Conservation (phyloP, 2,113 vertebrate species). For the Aviceda subcristata region DNA sequence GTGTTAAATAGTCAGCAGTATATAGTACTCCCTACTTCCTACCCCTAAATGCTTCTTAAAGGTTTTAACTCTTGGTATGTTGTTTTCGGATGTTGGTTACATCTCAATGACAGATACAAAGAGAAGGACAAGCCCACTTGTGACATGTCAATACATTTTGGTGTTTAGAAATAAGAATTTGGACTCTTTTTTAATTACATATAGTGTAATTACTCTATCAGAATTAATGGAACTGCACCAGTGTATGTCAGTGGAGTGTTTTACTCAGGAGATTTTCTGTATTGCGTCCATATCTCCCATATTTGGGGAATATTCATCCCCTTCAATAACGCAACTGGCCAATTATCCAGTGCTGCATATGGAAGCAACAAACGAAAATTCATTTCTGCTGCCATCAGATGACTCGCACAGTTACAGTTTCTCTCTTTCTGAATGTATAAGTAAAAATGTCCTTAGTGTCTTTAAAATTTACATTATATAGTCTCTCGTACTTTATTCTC, state of each 20-base stretch:
- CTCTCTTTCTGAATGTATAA: neutral
- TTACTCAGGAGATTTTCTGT: neutral
- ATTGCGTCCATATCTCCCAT: neutral
- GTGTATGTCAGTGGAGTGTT: neutral
- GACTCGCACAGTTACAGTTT: neutral
- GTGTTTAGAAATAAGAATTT: neutral
- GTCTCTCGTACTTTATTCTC: neutral
- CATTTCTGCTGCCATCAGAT: neutral
- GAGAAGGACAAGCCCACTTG: neutral
- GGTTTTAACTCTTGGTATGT: neutral
- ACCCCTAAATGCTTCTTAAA: neutral
- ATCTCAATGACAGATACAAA: neutral
- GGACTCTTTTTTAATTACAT: neutral
- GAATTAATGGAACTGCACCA: neutral
- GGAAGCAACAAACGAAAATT: neutral
- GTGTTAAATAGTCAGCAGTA: neutral
- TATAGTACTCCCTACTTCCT: neutral
- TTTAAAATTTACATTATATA: neutral
- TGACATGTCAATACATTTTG: neutral
- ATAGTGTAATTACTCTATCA: neutral
- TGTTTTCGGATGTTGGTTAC: neutral
- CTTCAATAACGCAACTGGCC: neutral
- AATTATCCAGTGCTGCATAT: neutral
- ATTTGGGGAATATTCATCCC: neutral
- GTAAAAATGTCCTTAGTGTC: neutral